These are phyloP conservation scores for Zosterops lateralis DNA, from an alignment of 2,113 vertebrate genomes.

Conservation along the genomic window DNA sequence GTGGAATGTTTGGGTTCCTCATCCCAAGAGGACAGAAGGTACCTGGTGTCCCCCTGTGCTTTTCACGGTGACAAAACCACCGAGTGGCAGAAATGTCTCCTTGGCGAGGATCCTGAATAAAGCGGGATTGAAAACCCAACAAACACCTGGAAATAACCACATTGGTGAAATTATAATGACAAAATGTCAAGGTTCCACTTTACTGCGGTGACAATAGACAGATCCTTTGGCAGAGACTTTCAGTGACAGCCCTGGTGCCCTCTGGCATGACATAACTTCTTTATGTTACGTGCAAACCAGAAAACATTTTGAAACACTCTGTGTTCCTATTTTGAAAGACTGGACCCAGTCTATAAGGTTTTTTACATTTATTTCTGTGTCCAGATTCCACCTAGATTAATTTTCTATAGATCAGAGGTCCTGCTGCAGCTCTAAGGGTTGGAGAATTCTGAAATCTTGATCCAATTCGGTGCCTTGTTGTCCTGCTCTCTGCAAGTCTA, in stretches of 20 bases:
- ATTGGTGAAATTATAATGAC: not conserved
- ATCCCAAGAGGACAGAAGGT: fast-evolving
- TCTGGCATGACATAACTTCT: not conserved
- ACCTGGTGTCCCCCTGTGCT: not conserved
- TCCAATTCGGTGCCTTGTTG: not conserved
- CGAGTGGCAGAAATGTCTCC: not conserved
- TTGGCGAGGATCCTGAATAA: not conserved
- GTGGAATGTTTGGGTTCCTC: not conserved
- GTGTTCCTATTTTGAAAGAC: not conserved
- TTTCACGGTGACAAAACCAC: not conserved
- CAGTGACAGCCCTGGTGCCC: not conserved
- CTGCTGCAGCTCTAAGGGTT: not conserved
- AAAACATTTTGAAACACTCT: not conserved
- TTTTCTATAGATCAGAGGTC: not conserved
- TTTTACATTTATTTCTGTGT: not conserved
- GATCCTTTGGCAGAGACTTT: not conserved
- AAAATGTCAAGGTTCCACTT: not conserved
- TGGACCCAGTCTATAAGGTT: not conserved
- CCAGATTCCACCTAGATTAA: not conserved
- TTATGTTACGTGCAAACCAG: fast-evolving
- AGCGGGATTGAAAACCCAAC: not conserved
- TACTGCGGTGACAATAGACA: fast-evolving
- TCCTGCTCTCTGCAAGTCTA: not conserved
- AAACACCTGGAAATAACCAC: not conserved
- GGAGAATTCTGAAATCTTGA: not conserved